phyloP scores from a whole-genome alignment of 2,888 invertebrate genomes.

The Carabus problematicus region DNA sequence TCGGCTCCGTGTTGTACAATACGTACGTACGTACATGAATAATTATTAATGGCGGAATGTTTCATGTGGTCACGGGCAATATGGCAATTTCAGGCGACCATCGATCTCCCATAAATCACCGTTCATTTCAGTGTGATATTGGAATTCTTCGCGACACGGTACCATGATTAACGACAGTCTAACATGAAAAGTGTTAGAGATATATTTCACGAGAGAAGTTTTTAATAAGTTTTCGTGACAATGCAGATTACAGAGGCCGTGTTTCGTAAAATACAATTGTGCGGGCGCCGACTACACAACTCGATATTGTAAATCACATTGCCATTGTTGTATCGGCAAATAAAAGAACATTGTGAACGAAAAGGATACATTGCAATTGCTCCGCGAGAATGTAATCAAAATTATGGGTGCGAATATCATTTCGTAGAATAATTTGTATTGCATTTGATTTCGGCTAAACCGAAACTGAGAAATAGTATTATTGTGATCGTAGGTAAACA shows the following conservation, averaged over 20 bases:
- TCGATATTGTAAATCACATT: neutral
- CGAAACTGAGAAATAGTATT: no score
- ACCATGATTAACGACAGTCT: slow-evolving; percentile 37
- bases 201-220: slow-evolving; percentile 35
- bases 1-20: neutral
- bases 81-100: slow-evolving; percentile 35
- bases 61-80: slow-evolving; percentile 11
- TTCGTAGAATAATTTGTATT: no score
- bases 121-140: slow-evolving; percentile 37
- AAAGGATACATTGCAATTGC: no score
- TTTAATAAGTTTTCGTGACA: slow-evolving; percentile 39
- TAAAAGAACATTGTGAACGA: no score
- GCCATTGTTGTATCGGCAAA: neutral
- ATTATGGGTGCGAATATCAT: no score
- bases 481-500: no score
- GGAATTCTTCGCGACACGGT: slow-evolving; percentile 34
- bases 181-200: slow-evolving; percentile 38
- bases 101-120: slow-evolving; percentile 39
- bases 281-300: neutral
- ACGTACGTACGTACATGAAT: neutral
- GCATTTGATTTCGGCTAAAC: no score
- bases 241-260: slow-evolving; percentile 33
- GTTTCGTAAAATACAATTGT: slow-evolving; percentile 6
- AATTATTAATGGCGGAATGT: slow-evolving; percentile 6
- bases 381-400: no score